A percentile compares a stretch with the other conserved stretches of the same genome.
Evolutionary conservation across 2,797 vertebrate species (phyloP).

Genomic region (Merluccius polli): DNA sequence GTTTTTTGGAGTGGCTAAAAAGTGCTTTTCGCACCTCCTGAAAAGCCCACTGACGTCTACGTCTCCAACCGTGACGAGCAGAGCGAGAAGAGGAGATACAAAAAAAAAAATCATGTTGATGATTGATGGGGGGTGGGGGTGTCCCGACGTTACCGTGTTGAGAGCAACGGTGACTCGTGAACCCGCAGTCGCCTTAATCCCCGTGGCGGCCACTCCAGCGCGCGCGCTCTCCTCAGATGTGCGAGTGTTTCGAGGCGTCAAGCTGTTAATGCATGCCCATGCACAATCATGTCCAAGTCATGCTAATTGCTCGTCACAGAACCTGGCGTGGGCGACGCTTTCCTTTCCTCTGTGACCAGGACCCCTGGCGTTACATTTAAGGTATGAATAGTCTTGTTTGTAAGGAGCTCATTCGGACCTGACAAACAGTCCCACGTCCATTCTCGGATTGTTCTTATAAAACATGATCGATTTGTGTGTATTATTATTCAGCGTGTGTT

Average conservation of each 20-base stretch:
- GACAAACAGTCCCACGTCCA: not conserved
- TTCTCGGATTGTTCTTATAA: too few species aligned
- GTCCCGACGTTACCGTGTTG: conserved; percentile 56
- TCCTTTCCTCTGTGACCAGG: conserved; percentile 8
- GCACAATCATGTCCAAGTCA: conserved; percentile 66
- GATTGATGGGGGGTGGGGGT: not conserved
- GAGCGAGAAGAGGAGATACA: conserved; percentile 11
- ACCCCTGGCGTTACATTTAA: not conserved
- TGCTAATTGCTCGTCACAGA: conserved; percentile 64
- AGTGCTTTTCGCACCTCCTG: too few species aligned
- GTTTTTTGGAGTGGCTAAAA: too few species aligned
- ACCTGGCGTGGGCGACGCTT: conserved; percentile 57
- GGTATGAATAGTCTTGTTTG: not conserved
- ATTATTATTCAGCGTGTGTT: not conserved
- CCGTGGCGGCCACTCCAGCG: conserved; percentile 72
- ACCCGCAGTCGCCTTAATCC: conserved; percentile 66
- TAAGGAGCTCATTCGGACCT: too few species aligned
- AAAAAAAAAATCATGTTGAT: not conserved
- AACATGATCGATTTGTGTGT: not conserved
- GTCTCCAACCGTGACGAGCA: not conserved
- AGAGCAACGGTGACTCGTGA: conserved; percentile 36
- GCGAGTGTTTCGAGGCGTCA: conserved; percentile 63
- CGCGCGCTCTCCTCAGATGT: conserved; percentile 45
- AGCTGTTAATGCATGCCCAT: conserved; percentile 68
- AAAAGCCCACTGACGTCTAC: too few species aligned